A percentile compares a stretch with the other conserved stretches of the same genome.
phyloP scores from a whole-genome alignment of 2,113 vertebrate genomes.

The Pterocles orientalis region DNA sequence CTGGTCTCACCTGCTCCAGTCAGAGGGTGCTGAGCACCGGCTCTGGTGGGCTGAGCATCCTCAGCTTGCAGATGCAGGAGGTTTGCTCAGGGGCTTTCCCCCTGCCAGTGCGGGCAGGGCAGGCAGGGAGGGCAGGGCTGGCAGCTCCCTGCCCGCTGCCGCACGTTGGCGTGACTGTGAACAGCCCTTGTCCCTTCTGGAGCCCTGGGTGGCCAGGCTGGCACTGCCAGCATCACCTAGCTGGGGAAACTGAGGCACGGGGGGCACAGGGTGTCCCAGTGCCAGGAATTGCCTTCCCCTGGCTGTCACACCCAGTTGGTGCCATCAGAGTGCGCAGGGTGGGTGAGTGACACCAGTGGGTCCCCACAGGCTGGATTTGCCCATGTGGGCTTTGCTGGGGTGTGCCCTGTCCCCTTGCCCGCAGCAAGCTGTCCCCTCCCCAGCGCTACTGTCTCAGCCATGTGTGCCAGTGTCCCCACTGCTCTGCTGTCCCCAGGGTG shows the following conservation, averaged over 20 bases:
- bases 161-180: rapidly evolving
- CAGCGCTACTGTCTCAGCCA: not conserved
- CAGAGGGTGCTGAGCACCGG: not conserved
- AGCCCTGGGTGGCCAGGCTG: not conserved
- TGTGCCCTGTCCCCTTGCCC: not conserved
- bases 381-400: rapidly evolving
- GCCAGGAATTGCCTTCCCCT: not conserved
- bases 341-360: rapidly evolving
- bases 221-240: not conserved
- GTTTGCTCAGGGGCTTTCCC: not conserved
- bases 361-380: rapidly evolving
- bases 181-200: not conserved
- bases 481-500: not conserved
- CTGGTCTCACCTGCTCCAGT: not conserved
- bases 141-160: not conserved
- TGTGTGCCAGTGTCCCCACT: rapidly evolving
- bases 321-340: rapidly evolving
- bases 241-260: not conserved
- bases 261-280: not conserved
- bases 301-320: rapidly evolving
- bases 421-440: not conserved
- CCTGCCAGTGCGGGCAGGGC: not conserved
- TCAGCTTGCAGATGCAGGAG: not conserved
- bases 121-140: not conserved
- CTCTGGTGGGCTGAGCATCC: not conserved